These are phyloP conservation scores for Rhynchopsitta pachyrhyncha DNA, from an alignment of 2,113 vertebrate genomes.

Conservation along the genomic window DNA sequence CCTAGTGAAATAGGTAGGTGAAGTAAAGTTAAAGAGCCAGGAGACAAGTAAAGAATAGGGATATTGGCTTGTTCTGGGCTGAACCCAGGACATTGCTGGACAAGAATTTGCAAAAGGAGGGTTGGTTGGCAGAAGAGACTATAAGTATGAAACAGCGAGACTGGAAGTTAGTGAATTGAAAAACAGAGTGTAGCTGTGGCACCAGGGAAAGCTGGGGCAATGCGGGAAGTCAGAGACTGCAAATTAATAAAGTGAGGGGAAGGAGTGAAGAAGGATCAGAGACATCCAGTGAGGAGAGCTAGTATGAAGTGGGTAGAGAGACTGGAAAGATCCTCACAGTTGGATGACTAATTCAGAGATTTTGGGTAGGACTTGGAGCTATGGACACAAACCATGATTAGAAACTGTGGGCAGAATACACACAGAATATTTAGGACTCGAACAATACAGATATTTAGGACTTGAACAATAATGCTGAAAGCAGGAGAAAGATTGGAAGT, in stretches of 20 bases:
- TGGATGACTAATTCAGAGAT: not conserved
- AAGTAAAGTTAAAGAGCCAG: not conserved
- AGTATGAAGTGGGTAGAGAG: not conserved
- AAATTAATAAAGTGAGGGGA: not conserved
- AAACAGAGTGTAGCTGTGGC: not conserved
- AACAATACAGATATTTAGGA: not conserved
- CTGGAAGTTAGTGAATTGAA: not conserved
- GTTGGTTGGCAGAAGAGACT: not conserved
- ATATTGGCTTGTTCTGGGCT: not conserved
- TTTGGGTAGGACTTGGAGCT: not conserved
- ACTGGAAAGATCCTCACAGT: not conserved
- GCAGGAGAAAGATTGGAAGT: not conserved
- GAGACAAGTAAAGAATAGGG: not conserved
- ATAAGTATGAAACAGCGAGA: not conserved
- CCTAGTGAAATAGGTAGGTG: not conserved
- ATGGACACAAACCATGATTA: rapidly evolving
- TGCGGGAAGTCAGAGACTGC: not conserved
- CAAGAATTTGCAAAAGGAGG: not conserved
- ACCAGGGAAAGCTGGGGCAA: not conserved
- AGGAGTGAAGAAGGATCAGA: not conserved
- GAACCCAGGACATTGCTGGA: not conserved
- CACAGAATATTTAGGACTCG: not conserved
- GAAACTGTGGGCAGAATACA: not conserved
- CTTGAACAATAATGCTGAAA: not conserved
- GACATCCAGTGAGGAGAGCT: not conserved